phyloP scores from a whole-genome alignment of 1,140 invertebrate genomes.

The Solen grandis region DNA sequence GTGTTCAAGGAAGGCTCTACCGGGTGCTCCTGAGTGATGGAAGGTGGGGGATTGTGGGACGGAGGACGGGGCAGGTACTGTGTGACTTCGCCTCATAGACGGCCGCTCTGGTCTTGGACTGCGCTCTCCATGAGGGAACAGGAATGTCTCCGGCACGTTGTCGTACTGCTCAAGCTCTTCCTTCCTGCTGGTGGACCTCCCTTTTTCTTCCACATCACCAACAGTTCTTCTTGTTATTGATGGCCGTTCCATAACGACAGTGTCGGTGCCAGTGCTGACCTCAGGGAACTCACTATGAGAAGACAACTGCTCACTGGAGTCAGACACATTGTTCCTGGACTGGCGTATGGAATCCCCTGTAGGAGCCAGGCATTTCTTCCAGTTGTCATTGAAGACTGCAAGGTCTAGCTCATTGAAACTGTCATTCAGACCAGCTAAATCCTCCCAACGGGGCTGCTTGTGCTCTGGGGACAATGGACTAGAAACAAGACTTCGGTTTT shows the following conservation, averaged over 20 bases:
- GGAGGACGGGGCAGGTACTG: constrained; percentile 25
- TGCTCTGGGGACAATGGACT: constrained; percentile 66
- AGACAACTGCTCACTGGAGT: constrained; percentile 33
- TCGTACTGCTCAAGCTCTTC: constrained; percentile 45
- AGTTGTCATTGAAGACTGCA: constrained; percentile 65
- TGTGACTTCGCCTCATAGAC: constrained; percentile 11
- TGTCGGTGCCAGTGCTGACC: constrained; percentile 50
- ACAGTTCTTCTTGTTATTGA: constrained; percentile 34
- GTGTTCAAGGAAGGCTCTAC: constrained; percentile 29
- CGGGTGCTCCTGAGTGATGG: constrained; percentile 21
- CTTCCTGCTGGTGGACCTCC: neutral
- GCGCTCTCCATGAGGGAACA: constrained; percentile 15
- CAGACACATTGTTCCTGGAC: constrained; percentile 29
- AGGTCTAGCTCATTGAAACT: constrained; percentile 56
- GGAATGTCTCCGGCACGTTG: constrained; percentile 39
- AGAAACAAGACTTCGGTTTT: constrained; percentile 36
- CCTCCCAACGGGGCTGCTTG: constrained; percentile 65
- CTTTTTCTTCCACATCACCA: constrained; percentile 2
- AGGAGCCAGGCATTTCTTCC: constrained; percentile 64
- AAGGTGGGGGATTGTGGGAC: constrained; percentile 36
- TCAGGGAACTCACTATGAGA: constrained; percentile 29
- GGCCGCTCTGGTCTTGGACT: neutral
- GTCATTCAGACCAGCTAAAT: constrained; percentile 65
- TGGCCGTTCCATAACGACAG: constrained; percentile 44
- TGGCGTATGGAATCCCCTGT: constrained; percentile 62